phyloP scores from a whole-genome alignment of 64 coral and sea anemone species.

The Trachythela sp. region DNA sequence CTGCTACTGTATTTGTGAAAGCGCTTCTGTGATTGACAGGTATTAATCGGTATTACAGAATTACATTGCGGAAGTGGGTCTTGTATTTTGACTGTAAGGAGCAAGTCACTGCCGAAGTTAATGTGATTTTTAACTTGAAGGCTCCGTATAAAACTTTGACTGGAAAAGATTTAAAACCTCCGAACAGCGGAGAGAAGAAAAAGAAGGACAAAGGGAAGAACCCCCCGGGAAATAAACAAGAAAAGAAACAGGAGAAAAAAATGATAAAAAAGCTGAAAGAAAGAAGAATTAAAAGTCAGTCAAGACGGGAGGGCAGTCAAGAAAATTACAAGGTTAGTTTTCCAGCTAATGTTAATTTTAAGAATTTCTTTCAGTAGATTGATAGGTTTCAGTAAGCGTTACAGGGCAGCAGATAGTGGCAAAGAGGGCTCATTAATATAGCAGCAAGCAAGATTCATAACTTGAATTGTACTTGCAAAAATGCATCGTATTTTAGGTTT shows the following conservation, averaged over 20 bases:
- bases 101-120: slow-evolving; percentile 54
- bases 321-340: slow-evolving; percentile 72
- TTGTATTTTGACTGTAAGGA: too few species aligned
- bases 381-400: too few species aligned
- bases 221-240: slow-evolving; percentile 4
- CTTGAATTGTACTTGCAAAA: too few species aligned
- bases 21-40: too few species aligned
- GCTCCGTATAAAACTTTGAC: slow-evolving; percentile 53
- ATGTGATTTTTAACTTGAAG: slow-evolving; percentile 50
- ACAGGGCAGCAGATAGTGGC: too few species aligned
- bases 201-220: slow-evolving; percentile 46
- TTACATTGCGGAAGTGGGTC: too few species aligned
- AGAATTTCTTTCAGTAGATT: too few species aligned
- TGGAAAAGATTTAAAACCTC: slow-evolving; percentile 43
- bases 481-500: too few species aligned
- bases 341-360: background rate
- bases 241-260: slow-evolving; percentile 18
- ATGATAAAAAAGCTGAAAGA: slow-evolving; percentile 39
- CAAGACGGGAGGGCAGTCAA: slow-evolving; percentile 37
- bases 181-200: slow-evolving; percentile 40
- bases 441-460: too few species aligned
- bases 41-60: too few species aligned
- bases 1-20: too few species aligned
- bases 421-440: too few species aligned
- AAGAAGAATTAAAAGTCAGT: slow-evolving; percentile 35